Base-by-base conservation (phyloP, 2,113 vertebrate species). In the Oncorhynchus nerka region DNA sequence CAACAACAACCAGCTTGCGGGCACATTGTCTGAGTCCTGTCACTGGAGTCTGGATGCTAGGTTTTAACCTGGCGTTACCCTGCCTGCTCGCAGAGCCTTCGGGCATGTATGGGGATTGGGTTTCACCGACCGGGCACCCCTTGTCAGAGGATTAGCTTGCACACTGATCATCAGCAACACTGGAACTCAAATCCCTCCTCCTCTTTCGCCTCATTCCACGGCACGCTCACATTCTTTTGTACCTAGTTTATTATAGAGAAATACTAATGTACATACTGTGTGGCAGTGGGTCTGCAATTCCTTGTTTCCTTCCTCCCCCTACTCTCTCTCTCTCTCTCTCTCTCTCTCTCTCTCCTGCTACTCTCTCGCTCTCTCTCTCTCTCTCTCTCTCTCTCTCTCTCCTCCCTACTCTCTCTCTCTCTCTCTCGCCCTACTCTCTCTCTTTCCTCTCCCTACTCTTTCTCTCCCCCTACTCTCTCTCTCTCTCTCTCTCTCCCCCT, bases 81-180 rank as follows among this genome's bases (percentile, higher is more conserved):
- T 19, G 34, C 34, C 39, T 45, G 65, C 55, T 83, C 85, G 87
- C 89, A 79, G 81, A 84, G 81, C 87, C 85, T 86, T 76, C 70
- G 87, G 90, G 89, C 83, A 87, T 74, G 90, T 81, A 87, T 75
- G 59, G 34, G 87, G 86, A 91, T 91, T 89, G 86, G 85, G 89
- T 89, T 90, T 87, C 81, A 86, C 86, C 75, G 83, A 86, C 86
- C 74, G 82, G 85, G 88, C 87, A 69, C 85, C 81, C 81, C 90
- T 89, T 88, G 85, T 91, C 87, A 85, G 83, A 89, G 90, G 92
- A 92, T 93, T 92, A 93, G 86, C 85, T 83, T 77, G 67, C 82
- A 84, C 88, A 91, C 81, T 91, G 90, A 91, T 92, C 88, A 86
- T 82, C 59, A 26, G 81, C 79, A 55, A 19, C 49, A 19, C 49